These are phyloP conservation scores for Dipodomys spectabilis DNA, from an alignment of 2,113 vertebrate species.

Conservation along the genomic window DNA sequence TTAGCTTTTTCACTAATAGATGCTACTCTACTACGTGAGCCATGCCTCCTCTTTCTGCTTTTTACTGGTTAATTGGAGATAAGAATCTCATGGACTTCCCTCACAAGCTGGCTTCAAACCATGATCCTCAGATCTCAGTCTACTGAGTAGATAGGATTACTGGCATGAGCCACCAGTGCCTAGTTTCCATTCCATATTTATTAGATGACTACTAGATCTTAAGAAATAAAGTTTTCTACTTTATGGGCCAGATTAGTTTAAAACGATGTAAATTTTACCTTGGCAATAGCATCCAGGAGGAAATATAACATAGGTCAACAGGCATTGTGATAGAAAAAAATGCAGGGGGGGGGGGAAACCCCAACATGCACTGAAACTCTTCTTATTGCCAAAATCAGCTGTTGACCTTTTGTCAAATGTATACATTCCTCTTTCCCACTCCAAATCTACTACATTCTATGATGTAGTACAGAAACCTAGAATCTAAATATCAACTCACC, in stretches of 20 bases:
- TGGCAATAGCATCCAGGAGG: not conserved
- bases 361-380: not conserved
- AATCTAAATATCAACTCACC: conserved; percentile 22
- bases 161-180: not conserved
- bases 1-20: no score
- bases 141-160: no score
- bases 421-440: not conserved
- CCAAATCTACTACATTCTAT: not conserved
- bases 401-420: not conserved
- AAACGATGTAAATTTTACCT: not conserved
- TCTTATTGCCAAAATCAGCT: conserved; percentile 16
- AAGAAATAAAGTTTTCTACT: not conserved
- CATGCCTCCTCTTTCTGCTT: no score
- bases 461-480: not conserved
- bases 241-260: conserved; percentile 2
- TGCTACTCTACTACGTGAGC: no score
- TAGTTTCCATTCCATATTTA: not conserved
- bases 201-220: not conserved
- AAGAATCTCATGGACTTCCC: no score
- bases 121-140: no score
- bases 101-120: no score
- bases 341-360: not conserved
- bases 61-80: no score
- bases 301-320: not conserved
- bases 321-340: not conserved